A percentile compares a stretch with the other conserved stretches of the same genome.
These are phyloP conservation scores for Lepus timidus DNA, from an alignment of 2,113 vertebrate species.

Conservation along the genomic window DNA sequence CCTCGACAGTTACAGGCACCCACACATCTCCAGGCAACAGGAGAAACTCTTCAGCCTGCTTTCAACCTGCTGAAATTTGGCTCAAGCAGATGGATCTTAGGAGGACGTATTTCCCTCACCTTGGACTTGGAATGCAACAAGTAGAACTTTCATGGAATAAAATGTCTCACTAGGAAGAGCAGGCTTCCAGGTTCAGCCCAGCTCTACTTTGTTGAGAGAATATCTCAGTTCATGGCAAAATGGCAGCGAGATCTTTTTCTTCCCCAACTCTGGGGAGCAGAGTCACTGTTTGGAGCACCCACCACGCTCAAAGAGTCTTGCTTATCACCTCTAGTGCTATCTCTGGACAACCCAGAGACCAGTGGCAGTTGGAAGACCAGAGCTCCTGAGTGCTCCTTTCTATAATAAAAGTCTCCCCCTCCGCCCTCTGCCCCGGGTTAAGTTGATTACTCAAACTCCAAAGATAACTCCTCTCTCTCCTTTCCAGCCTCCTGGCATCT, in stretches of 20 bases:
- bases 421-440: slow-evolving; percentile 16
- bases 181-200: neutral
- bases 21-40: accelerated
- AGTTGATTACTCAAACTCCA: slow-evolving; percentile 61
- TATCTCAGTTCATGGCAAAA: neutral
- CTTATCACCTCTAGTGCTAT: neutral
- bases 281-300: slow-evolving; percentile 19
- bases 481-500: slow-evolving; percentile 58
- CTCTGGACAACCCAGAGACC: neutral
- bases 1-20: neutral
- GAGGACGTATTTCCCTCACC: neutral
- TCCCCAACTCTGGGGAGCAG: slow-evolving; percentile 2
- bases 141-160: neutral
- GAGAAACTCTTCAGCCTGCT: neutral
- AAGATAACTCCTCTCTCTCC: neutral
- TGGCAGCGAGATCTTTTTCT: neutral
- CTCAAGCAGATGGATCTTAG: neutral
- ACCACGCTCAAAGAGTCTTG: neutral
- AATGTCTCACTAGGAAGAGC: neutral
- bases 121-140: neutral
- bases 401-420: slow-evolving; percentile 1
- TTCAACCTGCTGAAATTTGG: neutral
- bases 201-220: neutral
- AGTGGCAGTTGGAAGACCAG: neutral
- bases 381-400: neutral